Base-by-base conservation (phyloP, 2,888 invertebrate species). In the Hedychridium roseum region DNA sequence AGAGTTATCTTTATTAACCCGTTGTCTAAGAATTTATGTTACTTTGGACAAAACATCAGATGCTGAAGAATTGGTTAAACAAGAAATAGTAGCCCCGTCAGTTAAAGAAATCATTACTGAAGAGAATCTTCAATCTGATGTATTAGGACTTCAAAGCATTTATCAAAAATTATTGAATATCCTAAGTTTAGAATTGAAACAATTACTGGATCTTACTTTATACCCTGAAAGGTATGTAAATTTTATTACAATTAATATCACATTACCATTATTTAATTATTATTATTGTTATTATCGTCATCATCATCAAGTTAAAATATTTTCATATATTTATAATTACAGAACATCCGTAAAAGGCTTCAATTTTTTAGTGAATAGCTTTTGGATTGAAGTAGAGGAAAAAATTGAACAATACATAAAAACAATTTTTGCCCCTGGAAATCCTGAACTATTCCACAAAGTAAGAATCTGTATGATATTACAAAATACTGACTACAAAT, bases 401-500 rank as follows among this genome's bases (percentile, higher is more conserved):
- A 87, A 90, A 44, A 83, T 94, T 54, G 88, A 92, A 70, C 85
- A 89, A n/a, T 86, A 91, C 74, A 83, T 92, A 70, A 85, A 89
- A 9, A 88, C 90, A 5, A 91, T 96, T 67, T 95, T 93, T 81
- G 92, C 94, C 1, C 93, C 95, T 9, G 96, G 95, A 44, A 94
- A 96, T 81, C 94, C 95, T 0, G 88, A 93, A 73, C 81, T 88
- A 48, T 96, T 96, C 78, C 92, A 91, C 73, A 85, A 81, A 72
- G 85, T 84, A 71, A 67, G 57, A 30, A 6, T 14, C 27, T 7
- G 3, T 20, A 20, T 26, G 32, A 16, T 27, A 12, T 30, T 28
- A 43, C 3, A 18, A 30, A 14, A 23, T 21, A n/a, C n/a, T n/a
- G 16, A 21, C 30, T 34, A 21, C 16, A 42, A 4, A 18, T 31